These are phyloP conservation scores for Trichonephila clavata DNA, from an alignment of 1,140 invertebrate genomes.

Conservation along the genomic window DNA sequence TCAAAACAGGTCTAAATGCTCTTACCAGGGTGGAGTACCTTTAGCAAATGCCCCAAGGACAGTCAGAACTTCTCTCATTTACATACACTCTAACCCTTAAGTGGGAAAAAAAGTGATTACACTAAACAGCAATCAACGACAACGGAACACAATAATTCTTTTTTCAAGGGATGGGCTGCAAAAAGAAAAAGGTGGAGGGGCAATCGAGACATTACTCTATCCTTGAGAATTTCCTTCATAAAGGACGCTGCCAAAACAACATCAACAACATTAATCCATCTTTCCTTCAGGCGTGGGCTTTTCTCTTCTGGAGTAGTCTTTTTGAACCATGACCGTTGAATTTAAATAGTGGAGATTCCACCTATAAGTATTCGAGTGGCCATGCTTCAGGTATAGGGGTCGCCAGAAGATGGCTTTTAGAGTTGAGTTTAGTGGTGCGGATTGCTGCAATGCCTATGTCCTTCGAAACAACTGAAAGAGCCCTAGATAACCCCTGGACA, in stretches of 20 bases:
- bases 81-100: background rate
- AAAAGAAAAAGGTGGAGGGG: background rate
- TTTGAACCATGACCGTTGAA: background rate
- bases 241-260: background rate
- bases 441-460: background rate
- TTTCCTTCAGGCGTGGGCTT: background rate
- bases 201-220: background rate
- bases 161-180: background rate
- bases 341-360: background rate
- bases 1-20: background rate
- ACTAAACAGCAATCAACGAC: background rate
- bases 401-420: background rate
- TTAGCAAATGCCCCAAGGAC: background rate
- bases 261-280: conserved; percentile 2
- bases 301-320: background rate
- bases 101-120: background rate
- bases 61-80: background rate
- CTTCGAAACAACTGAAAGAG: background rate
- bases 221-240: background rate
- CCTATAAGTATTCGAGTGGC: background rate
- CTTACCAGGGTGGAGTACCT: background rate
- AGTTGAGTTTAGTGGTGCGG: background rate
- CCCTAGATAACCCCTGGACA: background rate
- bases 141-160: background rate
- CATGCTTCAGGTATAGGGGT: background rate